Evolutionary conservation across 2,113 vertebrate species (phyloP).

Genomic region (Bufo bufo): DNA sequence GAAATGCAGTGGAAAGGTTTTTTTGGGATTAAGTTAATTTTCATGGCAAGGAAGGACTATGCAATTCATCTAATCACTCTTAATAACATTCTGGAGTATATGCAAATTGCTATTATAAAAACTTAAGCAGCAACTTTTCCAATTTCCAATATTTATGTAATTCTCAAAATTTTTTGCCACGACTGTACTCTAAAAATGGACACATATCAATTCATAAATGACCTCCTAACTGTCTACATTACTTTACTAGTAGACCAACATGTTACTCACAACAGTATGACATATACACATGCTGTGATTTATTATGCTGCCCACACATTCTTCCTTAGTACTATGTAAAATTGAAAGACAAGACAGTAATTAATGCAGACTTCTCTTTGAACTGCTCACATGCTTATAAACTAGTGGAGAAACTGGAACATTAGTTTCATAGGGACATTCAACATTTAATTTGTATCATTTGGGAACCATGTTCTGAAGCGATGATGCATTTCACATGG

Average conservation of each 20-base stretch:
- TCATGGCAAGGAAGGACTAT: too few species aligned
- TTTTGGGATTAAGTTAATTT: too few species aligned
- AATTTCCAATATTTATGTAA: too few species aligned
- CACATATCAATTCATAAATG: too few species aligned
- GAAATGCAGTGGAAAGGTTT: too few species aligned
- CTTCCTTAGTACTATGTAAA: background rate
- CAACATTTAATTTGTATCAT: conserved; percentile 17
- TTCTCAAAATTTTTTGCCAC: too few species aligned
- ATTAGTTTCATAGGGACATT: background rate
- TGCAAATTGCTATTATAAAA: too few species aligned
- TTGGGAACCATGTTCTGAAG: background rate
- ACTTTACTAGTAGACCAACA: background rate
- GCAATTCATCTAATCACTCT: too few species aligned
- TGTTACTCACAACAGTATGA: background rate
- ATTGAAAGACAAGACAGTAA: conserved; percentile 11
- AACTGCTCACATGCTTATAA: background rate
- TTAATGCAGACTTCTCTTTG: conserved; percentile 1
- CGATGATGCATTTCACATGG: background rate
- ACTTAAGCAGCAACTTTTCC: too few species aligned
- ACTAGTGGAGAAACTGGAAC: background rate
- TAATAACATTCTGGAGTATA: too few species aligned
- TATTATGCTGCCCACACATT: background rate
- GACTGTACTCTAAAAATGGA: too few species aligned
- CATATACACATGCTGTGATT: background rate
- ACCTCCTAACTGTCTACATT: background rate